Evolutionary conservation across 2,797 vertebrate genomes (phyloP).

Genomic region (Psittacula echo): DNA sequence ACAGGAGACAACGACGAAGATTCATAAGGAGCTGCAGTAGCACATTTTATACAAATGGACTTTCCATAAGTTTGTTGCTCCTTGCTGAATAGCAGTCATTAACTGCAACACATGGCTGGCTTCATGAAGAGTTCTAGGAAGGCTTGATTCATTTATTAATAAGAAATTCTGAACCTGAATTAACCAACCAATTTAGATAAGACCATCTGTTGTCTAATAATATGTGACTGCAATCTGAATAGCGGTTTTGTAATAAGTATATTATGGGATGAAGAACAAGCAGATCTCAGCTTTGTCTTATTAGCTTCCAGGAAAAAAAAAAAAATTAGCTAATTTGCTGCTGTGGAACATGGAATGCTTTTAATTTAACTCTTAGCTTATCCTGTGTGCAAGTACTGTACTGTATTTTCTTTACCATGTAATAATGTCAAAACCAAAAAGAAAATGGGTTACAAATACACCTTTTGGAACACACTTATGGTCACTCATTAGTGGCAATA

Average conservation of each 20-base stretch:
- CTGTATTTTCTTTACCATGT: neutral
- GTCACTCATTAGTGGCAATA: neutral
- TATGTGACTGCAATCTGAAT: slow-evolving; percentile 53
- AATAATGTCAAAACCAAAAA: neutral
- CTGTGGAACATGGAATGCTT: neutral
- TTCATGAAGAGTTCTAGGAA: slow-evolving; percentile 8
- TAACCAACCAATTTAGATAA: slow-evolving; percentile 61
- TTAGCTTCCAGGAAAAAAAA: slow-evolving; percentile 20
- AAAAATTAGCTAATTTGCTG: neutral
- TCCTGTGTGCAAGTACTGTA: neutral
- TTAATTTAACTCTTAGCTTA: neutral
- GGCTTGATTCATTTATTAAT: slow-evolving; percentile 53
- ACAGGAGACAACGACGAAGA: neutral
- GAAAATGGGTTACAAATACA: neutral
- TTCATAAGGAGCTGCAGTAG: neutral
- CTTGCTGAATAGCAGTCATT: neutral
- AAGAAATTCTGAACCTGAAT: slow-evolving; percentile 47
- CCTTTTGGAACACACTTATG: neutral
- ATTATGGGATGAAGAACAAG: slow-evolving; percentile 52
- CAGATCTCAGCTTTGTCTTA: slow-evolving; percentile 44
- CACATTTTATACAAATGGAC: neutral
- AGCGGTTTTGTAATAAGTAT: slow-evolving; percentile 35
- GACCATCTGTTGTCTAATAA: slow-evolving; percentile 62
- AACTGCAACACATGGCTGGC: neutral
- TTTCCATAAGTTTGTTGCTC: neutral